Base-by-base conservation (phyloP, 2,888 invertebrate species). In the Osmoderma eremita region DNA sequence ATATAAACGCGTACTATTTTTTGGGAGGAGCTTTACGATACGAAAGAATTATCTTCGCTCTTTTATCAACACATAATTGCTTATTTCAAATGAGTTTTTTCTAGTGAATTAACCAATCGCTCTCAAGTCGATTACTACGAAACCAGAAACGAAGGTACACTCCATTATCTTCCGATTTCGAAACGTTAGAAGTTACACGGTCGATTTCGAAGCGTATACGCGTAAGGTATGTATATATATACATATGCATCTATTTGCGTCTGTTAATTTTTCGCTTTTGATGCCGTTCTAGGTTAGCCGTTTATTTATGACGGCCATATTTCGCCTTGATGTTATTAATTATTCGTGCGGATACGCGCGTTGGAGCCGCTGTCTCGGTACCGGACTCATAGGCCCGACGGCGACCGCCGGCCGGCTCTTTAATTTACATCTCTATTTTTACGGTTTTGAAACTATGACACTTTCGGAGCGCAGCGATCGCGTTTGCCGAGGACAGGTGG, bases 361-460 rank as follows among this genome's bases (percentile, higher is more conserved):
- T 6, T 8, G 24, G 13, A 13, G 24, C 42, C 50, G 50, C 8
- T 24, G 24, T 61, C 58, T 45, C 36, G 17, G 24, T 17, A 61
- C 45, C 17, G 58, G 42, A 24, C 13, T 45, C 30, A 12, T 30
- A 45, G 45, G 30, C n/a, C 58, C 58, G 41, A 41, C 1, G 42
- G 58, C 24, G 8, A 24, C 24, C 10, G 13, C 42, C 58, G 15
- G 13, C 42, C 58, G 15, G 17, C 30, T 30, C 36, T 45, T 61
- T 45, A 61, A 61, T 61, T 61, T 61, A 61, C 58, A 61, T 61
- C 58, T 61, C 58, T 61, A 61, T 61, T 61, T 61, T 61, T 61
- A 61, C 45, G 58, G 15, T 45, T 61, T 45, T 45, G 30, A 61
- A 61, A 61, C 58, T 61, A 61, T 61, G 58, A 45, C 45, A 61